A percentile compares a stretch with the other conserved stretches of the same genome.
Evolutionary conservation across 2,797 vertebrate genomes (phyloP).

Genomic region (Vipera ursinii): DNA sequence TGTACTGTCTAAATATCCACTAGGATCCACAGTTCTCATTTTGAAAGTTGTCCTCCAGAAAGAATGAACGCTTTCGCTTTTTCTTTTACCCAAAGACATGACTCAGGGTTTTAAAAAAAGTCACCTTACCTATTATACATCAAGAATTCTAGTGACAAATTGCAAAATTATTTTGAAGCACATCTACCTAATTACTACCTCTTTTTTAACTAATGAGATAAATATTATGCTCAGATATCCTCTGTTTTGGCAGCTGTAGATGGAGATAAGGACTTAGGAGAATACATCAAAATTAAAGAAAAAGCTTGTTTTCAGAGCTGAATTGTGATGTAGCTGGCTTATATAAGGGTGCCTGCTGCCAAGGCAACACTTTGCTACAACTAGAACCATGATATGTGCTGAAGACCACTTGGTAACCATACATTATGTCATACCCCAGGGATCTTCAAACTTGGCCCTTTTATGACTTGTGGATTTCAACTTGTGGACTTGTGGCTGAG

Average conservation of each 20-base stretch:
- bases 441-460: no score
- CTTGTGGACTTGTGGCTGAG: no score
- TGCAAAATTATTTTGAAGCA: constrained; percentile 62
- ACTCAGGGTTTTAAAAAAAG: constrained; percentile 4
- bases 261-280: constrained; percentile 56
- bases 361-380: constrained; percentile 45
- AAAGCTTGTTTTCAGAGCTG: constrained; percentile 51
- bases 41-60: constrained; percentile 42
- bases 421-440: neutral
- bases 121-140: constrained; percentile 36
- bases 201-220: constrained; percentile 69
- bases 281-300: constrained; percentile 50
- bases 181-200: constrained; percentile 50
- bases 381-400: constrained; percentile 45
- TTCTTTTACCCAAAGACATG: constrained; percentile 1
- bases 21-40: constrained; percentile 33
- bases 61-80: neutral
- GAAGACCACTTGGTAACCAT: constrained; percentile 30
- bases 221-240: constrained; percentile 70
- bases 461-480: no score
- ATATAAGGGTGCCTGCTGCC: constrained; percentile 47
- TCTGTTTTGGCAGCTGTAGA: constrained; percentile 64
- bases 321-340: constrained; percentile 38
- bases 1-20: neutral
- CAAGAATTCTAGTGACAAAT: constrained; percentile 54